Conservation (phyloP, 2,113 vertebrate species). For the Galbula dea region DNA sequence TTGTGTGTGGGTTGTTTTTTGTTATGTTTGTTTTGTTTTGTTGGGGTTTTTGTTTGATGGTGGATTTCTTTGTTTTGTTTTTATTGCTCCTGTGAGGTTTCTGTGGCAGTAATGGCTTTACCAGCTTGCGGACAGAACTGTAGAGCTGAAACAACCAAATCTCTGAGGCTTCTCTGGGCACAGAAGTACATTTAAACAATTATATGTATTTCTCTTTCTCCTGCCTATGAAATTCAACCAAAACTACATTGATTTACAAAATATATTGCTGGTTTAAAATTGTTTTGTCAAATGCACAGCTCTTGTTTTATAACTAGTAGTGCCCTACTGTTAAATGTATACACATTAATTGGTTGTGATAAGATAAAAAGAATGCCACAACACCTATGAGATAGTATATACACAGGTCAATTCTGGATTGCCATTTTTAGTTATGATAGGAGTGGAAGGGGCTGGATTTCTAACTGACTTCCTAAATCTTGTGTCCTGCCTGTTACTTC, state of each 20-base stretch:
- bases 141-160: not conserved
- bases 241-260: not conserved
- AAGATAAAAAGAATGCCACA: not conserved
- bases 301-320: not conserved
- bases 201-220: not conserved
- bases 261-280: not conserved
- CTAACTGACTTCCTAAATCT: not conserved
- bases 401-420: not conserved
- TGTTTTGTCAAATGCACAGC: not conserved
- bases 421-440: not conserved
- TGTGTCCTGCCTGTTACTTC: not conserved
- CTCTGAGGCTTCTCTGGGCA: not conserved
- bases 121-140: not conserved
- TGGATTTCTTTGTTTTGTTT: not conserved
- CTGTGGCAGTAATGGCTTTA: conserved; percentile 23
- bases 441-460: not conserved
- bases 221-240: not conserved
- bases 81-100: conserved; percentile 2
- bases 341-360: not conserved
- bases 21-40: no score
- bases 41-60: no score
- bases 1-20: not conserved
- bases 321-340: not conserved
- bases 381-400: not conserved
- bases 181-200: not conserved